phyloP scores from a whole-genome alignment of 2,113 vertebrate genomes.

The Cephalopholis sonnerati region DNA sequence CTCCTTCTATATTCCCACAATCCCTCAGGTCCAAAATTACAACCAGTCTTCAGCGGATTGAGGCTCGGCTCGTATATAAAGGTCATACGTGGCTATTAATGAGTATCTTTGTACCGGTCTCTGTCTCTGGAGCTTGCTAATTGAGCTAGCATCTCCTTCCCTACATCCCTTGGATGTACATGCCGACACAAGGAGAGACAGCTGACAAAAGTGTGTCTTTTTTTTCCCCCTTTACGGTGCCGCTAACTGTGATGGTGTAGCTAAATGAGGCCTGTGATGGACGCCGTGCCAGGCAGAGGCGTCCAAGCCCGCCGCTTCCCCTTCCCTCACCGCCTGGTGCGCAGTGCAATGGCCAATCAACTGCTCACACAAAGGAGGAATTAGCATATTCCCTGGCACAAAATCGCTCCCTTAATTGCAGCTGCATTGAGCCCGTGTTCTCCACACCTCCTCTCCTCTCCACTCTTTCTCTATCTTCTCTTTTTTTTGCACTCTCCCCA shows the following conservation, averaged over 20 bases:
- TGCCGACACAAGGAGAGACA: neutral
- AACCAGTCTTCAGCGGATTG: slow-evolving; percentile 48
- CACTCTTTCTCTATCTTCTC: neutral
- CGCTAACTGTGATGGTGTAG: slow-evolving; percentile 41
- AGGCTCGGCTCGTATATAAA: slow-evolving; percentile 60
- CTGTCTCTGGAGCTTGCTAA: slow-evolving; percentile 66
- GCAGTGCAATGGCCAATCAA: slow-evolving; percentile 72
- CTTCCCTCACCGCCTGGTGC: slow-evolving; percentile 55
- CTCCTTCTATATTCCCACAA: slow-evolving; percentile 43
- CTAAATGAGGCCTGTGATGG: slow-evolving; percentile 71
- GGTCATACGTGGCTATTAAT: slow-evolving; percentile 74
- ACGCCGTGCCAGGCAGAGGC: slow-evolving; percentile 58
- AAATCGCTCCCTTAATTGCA: slow-evolving; percentile 79
- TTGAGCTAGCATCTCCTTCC: slow-evolving; percentile 55
- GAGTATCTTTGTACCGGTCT: slow-evolving; percentile 54
- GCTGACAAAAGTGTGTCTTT: slow-evolving; percentile 43
- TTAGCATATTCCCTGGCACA: slow-evolving; percentile 82
- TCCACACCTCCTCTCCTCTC: slow-evolving; percentile 52
- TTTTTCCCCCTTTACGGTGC: neutral
- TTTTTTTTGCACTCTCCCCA: slow-evolving; percentile 32
- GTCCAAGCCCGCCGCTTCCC: slow-evolving; percentile 48
- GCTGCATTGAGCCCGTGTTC: slow-evolving; percentile 67
- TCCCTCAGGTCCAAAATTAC: slow-evolving; percentile 65
- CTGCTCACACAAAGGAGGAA: slow-evolving; percentile 76
- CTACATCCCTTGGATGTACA: slow-evolving; percentile 39